Conservation (phyloP, 1,140 invertebrate genomes). For the Palaemon carinicauda region DNA sequence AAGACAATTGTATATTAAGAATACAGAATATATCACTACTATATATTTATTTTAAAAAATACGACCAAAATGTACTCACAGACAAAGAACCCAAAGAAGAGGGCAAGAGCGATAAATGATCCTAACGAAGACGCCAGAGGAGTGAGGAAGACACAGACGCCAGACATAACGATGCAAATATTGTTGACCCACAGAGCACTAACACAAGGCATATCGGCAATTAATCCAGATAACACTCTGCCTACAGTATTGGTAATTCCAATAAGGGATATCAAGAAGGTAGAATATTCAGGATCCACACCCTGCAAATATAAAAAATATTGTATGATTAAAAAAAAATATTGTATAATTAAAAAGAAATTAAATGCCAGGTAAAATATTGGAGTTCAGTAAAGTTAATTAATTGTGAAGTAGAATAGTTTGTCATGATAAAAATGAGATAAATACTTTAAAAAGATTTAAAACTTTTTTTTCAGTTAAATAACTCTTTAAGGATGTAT, state of each 20-base stretch:
- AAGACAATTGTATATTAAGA: no score
- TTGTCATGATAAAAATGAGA: no score
- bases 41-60: neutral
- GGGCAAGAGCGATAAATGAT: conserved; percentile 82
- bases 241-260: conserved; percentile 90
- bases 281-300: conserved; percentile 78
- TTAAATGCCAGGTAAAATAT: no score
- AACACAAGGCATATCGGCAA: conserved; percentile 70
- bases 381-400: no score
- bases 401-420: no score
- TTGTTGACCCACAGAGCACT: conserved; percentile 94
- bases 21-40: no score
- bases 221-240: conserved; percentile 68
- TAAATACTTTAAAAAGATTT: no score
- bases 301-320: conserved; percentile 63
- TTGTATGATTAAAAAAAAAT: neutral
- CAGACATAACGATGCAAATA: conserved; percentile 88
- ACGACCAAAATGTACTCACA: conserved; percentile 75
- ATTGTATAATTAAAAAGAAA: no score
- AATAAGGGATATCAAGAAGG: conserved; percentile 91
- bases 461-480: no score
- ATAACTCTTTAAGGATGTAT: no score
- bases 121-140: conserved; percentile 84
- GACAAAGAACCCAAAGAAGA: conserved; percentile 93
- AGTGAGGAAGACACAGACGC: conserved; percentile 82